Percentiles rank a stretch among this genome's conserved stretches.
These are phyloP conservation scores for Brachionus plicatilis DNA, from an alignment of 1,140 invertebrate genomes.

Conservation along the genomic window DNA sequence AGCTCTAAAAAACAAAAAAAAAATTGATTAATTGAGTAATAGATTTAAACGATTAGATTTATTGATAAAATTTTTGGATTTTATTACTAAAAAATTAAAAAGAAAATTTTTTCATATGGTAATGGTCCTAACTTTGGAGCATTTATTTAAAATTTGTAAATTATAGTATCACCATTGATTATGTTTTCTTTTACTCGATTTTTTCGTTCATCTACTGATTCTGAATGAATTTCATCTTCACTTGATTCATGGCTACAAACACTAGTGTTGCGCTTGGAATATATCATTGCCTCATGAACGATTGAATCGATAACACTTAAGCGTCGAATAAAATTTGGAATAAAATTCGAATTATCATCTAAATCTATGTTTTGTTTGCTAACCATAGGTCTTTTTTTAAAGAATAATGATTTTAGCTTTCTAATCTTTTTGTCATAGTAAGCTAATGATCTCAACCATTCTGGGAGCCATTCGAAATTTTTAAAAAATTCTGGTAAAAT, in stretches of 20 bases:
- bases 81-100: too few species aligned
- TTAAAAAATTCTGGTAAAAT: background rate
- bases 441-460: constrained; percentile 3
- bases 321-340: background rate
- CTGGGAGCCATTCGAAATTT: background rate
- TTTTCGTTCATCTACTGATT: background rate
- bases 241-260: background rate
- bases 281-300: background rate
- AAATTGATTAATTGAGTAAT: too few species aligned
- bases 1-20: too few species aligned
- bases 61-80: too few species aligned
- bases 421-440: background rate
- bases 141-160: background rate
- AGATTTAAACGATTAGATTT: too few species aligned
- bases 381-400: background rate
- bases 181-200: background rate
- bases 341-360: background rate
- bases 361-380: background rate
- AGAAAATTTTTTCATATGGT: too few species aligned
- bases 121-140: too few species aligned
- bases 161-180: background rate
- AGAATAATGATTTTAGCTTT: background rate
- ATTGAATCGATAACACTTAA: constrained; percentile 19
- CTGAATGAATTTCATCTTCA: background rate
- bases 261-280: background rate